These are phyloP conservation scores for Adrianichthys oophorus DNA, from an alignment of 2,797 vertebrate genomes.

Conservation along the genomic window DNA sequence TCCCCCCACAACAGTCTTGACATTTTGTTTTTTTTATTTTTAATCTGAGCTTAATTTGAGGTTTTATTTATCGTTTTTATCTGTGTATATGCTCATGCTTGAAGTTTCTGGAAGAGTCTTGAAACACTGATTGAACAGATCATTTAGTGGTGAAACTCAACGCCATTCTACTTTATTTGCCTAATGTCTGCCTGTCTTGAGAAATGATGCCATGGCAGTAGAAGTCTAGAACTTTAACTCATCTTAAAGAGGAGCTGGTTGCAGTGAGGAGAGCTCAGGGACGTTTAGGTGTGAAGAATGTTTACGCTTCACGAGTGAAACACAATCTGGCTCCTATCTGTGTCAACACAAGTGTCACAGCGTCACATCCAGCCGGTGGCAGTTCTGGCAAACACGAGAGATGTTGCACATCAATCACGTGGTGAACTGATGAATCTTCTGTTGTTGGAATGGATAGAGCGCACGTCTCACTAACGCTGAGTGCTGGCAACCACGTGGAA, in stretches of 20 bases:
- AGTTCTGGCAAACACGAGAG: neutral
- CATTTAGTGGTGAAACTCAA: constrained; percentile 13
- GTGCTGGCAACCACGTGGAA: too few species aligned
- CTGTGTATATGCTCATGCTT: too few species aligned
- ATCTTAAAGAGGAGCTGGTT: neutral
- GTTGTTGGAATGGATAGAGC: neutral
- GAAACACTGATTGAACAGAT: neutral
- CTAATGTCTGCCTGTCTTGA: neutral
- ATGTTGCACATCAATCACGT: constrained; percentile 10
- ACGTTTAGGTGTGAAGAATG: constrained; percentile 2
- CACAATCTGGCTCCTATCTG: constrained; percentile 34
- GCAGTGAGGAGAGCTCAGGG: neutral
- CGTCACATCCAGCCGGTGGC: constrained; percentile 26
- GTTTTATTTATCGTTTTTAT: too few species aligned
- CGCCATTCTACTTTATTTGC: constrained; percentile 6
- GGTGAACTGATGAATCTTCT: constrained; percentile 4
- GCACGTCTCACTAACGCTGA: neutral
- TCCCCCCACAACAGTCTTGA: too few species aligned
- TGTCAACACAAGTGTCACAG: constrained; percentile 32
- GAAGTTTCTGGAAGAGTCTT: neutral
- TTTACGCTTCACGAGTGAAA: constrained; percentile 24
- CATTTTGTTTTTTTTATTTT: too few species aligned
- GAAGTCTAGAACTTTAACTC: constrained; percentile 5
- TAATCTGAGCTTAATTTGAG: too few species aligned
- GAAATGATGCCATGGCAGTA: neutral